These are phyloP conservation scores for Drosophila siamana DNA, from an alignment of 2,888 invertebrate genomes.

Conservation along the genomic window DNA sequence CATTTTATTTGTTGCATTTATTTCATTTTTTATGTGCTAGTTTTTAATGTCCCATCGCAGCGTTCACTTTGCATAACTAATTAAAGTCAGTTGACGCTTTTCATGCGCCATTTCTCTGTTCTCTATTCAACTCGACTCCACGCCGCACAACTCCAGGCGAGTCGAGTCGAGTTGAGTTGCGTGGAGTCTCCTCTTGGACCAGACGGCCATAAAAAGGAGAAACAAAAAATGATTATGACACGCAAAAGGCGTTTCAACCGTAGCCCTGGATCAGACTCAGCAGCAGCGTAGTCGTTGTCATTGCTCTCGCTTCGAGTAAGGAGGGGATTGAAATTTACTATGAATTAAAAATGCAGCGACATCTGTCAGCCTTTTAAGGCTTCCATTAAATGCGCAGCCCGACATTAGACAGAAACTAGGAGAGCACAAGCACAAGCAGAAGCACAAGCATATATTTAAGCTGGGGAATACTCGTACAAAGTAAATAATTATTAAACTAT, in stretches of 20 bases:
- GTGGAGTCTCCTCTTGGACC: slow-evolving; percentile 3
- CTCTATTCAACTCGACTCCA: slow-evolving; percentile 8
- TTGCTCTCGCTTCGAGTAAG: slow-evolving; percentile 15
- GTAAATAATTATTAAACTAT: slow-evolving; percentile 1
- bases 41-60: slow-evolving; percentile 55
- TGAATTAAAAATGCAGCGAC: slow-evolving; percentile 56
- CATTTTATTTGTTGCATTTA: slow-evolving; percentile 11
- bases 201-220: slow-evolving; percentile 30
- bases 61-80: slow-evolving; percentile 74
- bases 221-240: slow-evolving; percentile 67
- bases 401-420: not conserved
- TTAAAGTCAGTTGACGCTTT: slow-evolving; percentile 72
- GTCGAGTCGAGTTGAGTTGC: not conserved
- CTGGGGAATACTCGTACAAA: not conserved
- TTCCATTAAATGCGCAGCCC: slow-evolving; percentile 17
- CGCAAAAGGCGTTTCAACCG: slow-evolving; percentile 65
- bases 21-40: slow-evolving; percentile 47
- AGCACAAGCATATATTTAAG: not conserved
- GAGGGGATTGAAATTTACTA: slow-evolving; percentile 26
- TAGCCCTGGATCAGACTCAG: slow-evolving; percentile 24
- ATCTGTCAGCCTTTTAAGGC: slow-evolving; percentile 36
- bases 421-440: slow-evolving; percentile 1
- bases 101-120: slow-evolving; percentile 63
- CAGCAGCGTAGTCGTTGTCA: slow-evolving; percentile 2
- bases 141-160: not conserved